phyloP scores from a whole-genome alignment of 2,113 vertebrate species.

The Bettongia penicillata region DNA sequence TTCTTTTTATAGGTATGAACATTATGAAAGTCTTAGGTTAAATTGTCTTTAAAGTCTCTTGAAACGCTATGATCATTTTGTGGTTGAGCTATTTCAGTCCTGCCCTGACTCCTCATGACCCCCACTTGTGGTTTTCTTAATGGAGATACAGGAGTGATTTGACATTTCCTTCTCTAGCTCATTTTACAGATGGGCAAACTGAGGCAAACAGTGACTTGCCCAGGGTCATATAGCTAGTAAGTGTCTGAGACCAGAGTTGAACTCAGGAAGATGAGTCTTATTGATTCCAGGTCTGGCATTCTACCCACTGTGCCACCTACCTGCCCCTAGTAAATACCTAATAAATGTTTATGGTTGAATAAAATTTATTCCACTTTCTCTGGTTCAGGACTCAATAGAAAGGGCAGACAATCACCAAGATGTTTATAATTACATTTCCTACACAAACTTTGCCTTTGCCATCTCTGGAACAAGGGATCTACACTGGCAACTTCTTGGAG shows the following conservation, averaged over 20 bases:
- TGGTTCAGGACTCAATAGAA: slow-evolving; percentile 9
- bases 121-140: neutral
- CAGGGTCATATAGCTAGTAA: neutral
- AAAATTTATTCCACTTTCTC: neutral
- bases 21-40: neutral
- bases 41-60: no score
- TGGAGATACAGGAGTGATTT: neutral
- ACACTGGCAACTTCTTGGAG: neutral
- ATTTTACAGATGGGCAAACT: neutral
- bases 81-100: no score
- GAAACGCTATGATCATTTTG: no score
- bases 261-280: neutral
- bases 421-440: neutral
- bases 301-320: neutral
- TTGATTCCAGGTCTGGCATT: neutral
- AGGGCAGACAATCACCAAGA: neutral
- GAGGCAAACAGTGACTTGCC: neutral
- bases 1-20: neutral
- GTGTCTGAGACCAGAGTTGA: neutral
- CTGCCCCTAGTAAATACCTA: neutral
- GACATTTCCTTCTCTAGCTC: neutral
- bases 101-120: no score
- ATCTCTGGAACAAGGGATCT: neutral
- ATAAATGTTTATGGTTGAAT: neutral
- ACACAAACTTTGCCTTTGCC: neutral